Base-by-base conservation (phyloP, 2,888 invertebrate genomes). In the Aquatica leii region DNA sequence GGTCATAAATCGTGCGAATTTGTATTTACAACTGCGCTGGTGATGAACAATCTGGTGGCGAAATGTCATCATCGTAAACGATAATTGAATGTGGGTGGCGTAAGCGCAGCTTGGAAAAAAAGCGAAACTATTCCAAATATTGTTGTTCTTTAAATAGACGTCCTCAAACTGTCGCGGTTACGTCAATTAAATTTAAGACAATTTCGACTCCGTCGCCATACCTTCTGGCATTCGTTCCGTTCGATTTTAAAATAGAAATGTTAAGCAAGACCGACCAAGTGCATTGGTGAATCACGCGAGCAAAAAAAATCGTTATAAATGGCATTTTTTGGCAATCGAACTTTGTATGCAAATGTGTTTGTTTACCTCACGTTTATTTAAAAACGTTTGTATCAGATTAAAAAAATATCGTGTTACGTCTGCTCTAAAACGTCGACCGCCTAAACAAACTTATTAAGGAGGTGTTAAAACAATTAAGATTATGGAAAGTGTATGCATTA, bases 281-380 rank as follows among this genome's bases (percentile, higher is more conserved):
- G 24, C 24, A 24, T 2, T 6, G 24, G 6, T 24, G 24, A 24
- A 24, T 24, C 24, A 24, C 24, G 24, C 24, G 24, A 24, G 6
- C 24, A 24, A 24, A 24, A 24, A 24, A 24, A 24, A 24, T 24
- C 6, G 24, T 24, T 24, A 6, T 24, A 24, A 24, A 4, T 6
- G 4, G 6, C 24, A 24, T 24, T 24, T 24, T 24, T 24, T 24
- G 24, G 24, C 24, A 6, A 4, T 24, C 15, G 54, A 40, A 43
- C 18, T 24, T 54, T 54, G 24, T 41, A 54, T 40, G 54, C 24
- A 40, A 54, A 54, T 54, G 54, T 9, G 40, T 14, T 24, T 24
- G 12, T 15, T 54, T 20, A 40, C 37, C 52, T 40, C 52, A 53
- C 52, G 52, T 15, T 53, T 53, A 53, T 53, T 54, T 54, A 54